Evolutionary conservation across 2,888 invertebrate genomes (phyloP).

Genomic region (Tetanocera ferruginea): DNA sequence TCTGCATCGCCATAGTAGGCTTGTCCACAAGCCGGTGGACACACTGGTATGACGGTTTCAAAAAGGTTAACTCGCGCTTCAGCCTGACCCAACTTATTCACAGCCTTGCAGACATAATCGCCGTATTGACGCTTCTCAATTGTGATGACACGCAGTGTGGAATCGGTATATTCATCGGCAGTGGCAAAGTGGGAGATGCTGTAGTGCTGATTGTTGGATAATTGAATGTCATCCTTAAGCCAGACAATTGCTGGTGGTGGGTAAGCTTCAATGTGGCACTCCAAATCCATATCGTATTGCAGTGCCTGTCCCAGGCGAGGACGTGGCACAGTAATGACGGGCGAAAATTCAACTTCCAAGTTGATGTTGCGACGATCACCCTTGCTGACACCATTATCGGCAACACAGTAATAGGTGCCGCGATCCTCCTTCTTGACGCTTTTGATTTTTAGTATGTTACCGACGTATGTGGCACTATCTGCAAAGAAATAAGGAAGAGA

Average conservation of each 20-base stretch:
- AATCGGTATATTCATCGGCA: constrained; percentile 92
- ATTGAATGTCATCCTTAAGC: constrained; percentile 85
- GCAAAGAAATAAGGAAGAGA: constrained; percentile 45
- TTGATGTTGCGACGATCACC: constrained; percentile 89
- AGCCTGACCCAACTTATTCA: constrained; percentile 88
- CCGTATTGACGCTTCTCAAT: constrained; percentile 93
- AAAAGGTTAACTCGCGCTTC: constrained; percentile 85
- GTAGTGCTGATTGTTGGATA: constrained; percentile 93
- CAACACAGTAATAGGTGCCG: constrained; percentile 94
- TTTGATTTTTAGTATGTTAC: constrained; percentile 83
- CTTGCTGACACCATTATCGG: constrained; percentile 89
- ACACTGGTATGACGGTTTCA: constrained; percentile 91
- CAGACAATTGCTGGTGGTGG: constrained; percentile 94
- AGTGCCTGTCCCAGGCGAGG: constrained; percentile 88
- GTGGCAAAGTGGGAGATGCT: constrained; percentile 92
- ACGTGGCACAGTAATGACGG: constrained; percentile 86
- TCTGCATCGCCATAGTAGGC: constrained; percentile 66
- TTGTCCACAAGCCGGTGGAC: constrained; percentile 87
- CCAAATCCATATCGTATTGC: constrained; percentile 94
- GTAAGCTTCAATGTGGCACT: constrained; percentile 95
- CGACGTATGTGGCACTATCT: constrained; percentile 74
- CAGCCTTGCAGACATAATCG: constrained; percentile 86
- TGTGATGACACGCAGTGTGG: constrained; percentile 88
- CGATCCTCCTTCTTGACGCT: constrained; percentile 88
- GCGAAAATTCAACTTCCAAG: constrained; percentile 90